Percentiles rank a stretch among this genome's conserved stretches.
These are phyloP conservation scores for Allolobophora icterica DNA, from an alignment of 2,888 invertebrate species.

Conservation along the genomic window DNA sequence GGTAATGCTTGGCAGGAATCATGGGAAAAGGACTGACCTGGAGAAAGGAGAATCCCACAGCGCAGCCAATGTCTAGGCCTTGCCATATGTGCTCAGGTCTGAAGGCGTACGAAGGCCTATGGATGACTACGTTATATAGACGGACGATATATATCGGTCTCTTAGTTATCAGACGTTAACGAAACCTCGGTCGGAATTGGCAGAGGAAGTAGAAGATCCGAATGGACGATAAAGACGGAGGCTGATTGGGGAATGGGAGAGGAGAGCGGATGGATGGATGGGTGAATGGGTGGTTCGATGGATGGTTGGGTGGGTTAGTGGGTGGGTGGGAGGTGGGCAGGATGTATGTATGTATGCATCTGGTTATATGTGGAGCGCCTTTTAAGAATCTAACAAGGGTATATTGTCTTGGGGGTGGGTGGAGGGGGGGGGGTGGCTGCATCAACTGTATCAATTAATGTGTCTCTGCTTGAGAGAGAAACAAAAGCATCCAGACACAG, in stretches of 20 bases:
- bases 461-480: neutral
- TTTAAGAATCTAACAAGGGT: too few species aligned
- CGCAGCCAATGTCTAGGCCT: neutral
- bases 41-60: neutral
- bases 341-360: too few species aligned
- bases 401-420: neutral
- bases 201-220: neutral
- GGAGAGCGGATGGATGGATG: too few species aligned
- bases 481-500: neutral
- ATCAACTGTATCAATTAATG: neutral
- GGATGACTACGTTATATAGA: neutral
- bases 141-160: neutral
- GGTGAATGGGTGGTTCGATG: too few species aligned
- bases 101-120: neutral
- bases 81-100: neutral
- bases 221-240: neutral
- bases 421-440: too few species aligned
- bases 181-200: conserved; percentile 23
- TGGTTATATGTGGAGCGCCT: too few species aligned
- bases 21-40: neutral
- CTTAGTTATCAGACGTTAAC: conserved; percentile 6
- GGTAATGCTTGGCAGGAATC: neutral
- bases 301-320: too few species aligned
- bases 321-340: too few species aligned
- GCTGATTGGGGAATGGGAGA: too few species aligned